phyloP scores from a whole-genome alignment of 2,797 vertebrate genomes.

The Thaleichthys pacificus region DNA sequence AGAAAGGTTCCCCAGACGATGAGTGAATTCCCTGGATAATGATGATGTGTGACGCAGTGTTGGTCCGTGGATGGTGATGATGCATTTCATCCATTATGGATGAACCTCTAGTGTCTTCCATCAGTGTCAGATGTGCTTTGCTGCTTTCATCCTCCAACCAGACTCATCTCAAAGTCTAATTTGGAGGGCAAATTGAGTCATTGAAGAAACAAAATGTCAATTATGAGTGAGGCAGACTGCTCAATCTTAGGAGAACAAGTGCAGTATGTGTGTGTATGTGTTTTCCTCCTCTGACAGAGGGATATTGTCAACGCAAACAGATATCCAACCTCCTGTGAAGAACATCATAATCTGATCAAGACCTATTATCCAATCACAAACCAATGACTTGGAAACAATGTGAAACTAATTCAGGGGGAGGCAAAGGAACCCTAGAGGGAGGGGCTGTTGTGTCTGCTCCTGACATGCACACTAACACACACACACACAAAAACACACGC shows the following conservation, averaged over 20 bases:
- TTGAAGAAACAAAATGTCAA: neutral
- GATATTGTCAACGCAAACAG: neutral
- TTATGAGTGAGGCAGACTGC: neutral
- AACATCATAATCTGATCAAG: neutral
- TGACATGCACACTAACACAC: neutral
- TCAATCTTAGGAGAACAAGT: neutral
- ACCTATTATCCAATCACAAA: constrained; percentile 1
- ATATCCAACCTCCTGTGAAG: constrained; percentile 3
- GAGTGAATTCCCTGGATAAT: neutral
- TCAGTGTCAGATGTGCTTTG: constrained; percentile 2
- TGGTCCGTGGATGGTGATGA: neutral
- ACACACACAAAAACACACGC: neutral
- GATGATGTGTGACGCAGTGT: neutral
- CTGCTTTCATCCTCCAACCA: neutral
- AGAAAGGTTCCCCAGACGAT: neutral
- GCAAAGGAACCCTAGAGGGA: neutral
- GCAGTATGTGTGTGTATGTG: neutral
- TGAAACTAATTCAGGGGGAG: neutral
- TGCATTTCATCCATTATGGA: constrained; percentile 5
- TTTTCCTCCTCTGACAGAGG: neutral
- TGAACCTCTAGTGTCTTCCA: neutral
- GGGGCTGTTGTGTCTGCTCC: neutral
- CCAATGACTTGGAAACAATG: neutral
- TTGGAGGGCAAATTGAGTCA: neutral
- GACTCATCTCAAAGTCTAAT: neutral